phyloP scores from a whole-genome alignment of 2,113 vertebrate genomes.

The Chrysemys picta region DNA sequence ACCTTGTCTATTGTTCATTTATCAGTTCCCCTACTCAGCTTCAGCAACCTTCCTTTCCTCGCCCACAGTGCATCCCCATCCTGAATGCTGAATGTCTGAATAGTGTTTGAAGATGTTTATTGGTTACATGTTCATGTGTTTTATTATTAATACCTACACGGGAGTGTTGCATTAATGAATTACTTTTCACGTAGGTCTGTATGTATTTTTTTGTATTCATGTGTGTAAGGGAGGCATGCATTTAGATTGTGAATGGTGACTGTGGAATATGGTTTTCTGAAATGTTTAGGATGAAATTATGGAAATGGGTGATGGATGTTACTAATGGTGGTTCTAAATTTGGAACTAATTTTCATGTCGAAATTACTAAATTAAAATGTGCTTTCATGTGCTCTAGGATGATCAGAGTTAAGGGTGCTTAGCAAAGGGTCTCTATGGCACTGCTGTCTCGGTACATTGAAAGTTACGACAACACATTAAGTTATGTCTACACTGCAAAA shows the following conservation, averaged over 20 bases:
- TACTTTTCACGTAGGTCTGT: background rate
- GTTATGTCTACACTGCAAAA: background rate
- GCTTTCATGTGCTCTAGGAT: background rate
- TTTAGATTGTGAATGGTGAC: background rate
- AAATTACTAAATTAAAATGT: background rate
- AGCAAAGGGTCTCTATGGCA: background rate
- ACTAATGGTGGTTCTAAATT: background rate
- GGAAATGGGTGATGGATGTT: background rate
- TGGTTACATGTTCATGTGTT: background rate
- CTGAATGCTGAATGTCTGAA: background rate
- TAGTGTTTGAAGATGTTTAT: background rate
- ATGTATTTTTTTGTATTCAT: background rate
- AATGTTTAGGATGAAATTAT: background rate
- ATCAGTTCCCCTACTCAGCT: background rate
- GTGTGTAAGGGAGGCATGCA: background rate
- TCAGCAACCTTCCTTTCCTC: background rate
- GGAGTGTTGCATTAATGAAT: background rate
- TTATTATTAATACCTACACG: background rate
- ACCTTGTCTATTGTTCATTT: too few relatives aligned
- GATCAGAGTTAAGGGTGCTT: background rate
- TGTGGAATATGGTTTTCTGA: background rate
- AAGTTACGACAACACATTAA: background rate
- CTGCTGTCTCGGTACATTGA: background rate
- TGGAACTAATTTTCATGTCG: background rate
- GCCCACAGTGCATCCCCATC: background rate